Conservation (phyloP, 2,797 vertebrate genomes). For the Peromyscus aztecus region DNA sequence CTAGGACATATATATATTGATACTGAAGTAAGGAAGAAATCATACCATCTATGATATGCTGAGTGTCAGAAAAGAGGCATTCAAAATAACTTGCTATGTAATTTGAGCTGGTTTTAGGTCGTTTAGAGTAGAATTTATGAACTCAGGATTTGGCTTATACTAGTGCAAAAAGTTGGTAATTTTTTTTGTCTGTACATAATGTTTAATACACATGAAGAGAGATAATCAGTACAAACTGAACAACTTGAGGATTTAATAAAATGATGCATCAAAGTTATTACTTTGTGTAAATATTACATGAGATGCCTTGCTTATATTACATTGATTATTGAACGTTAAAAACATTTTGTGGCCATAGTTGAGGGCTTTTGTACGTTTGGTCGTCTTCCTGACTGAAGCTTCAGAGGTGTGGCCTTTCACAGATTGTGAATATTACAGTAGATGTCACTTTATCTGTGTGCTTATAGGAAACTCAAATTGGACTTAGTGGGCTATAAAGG, state of each 20-base stretch:
- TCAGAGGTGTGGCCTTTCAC: background rate
- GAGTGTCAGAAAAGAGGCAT: background rate
- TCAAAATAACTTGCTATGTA: background rate
- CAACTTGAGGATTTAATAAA: background rate
- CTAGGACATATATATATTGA: background rate
- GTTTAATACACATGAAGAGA: background rate
- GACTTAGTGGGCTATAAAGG: background rate
- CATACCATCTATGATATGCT: rapidly evolving
- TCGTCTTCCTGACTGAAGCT: background rate
- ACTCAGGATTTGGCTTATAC: background rate
- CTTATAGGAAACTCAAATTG: background rate
- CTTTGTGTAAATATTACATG: background rate
- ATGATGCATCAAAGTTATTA: background rate
- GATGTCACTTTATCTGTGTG: background rate
- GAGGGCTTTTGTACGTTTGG: background rate
- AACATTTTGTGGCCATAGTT: background rate
- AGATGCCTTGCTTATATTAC: background rate
- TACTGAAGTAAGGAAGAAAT: background rate
- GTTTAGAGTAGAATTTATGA: background rate
- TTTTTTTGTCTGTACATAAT: background rate
- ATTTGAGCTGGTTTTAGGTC: background rate
- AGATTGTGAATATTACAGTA: background rate
- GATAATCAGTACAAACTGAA: background rate
- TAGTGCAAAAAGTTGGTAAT: background rate
- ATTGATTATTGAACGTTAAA: background rate